These are phyloP conservation scores for Cyprinodon variegatus DNA, from an alignment of 2,113 vertebrate species.

Conservation along the genomic window DNA sequence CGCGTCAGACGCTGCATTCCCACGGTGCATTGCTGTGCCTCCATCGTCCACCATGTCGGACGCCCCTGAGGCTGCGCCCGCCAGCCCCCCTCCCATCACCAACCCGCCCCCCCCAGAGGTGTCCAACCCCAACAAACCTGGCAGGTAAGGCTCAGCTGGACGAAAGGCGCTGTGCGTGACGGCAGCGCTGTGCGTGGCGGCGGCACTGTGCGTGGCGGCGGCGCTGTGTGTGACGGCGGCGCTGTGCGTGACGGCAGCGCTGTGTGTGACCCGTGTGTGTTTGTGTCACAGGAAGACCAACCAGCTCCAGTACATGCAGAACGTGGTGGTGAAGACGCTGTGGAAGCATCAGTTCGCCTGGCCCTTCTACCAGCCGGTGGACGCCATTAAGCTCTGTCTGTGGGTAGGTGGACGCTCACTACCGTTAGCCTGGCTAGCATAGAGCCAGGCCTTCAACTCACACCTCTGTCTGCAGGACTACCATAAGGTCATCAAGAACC, in stretches of 20 bases:
- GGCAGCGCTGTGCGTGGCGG: no score
- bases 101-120: slow-evolving; percentile 91
- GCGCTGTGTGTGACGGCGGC: background rate
- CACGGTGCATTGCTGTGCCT: slow-evolving; percentile 58
- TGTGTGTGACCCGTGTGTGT: background rate
- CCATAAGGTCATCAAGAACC: slow-evolving; percentile 98
- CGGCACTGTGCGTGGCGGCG: background rate
- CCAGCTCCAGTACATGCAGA: slow-evolving; percentile 99
- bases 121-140: slow-evolving; percentile 90
- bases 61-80: slow-evolving; percentile 80
- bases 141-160: slow-evolving; percentile 62
- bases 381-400: slow-evolving; percentile 93
- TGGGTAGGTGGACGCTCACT: slow-evolving; percentile 77
- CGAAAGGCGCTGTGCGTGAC: no score
- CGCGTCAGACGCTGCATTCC: slow-evolving; percentile 53
- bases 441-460: background rate
- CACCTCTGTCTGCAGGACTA: slow-evolving; percentile 82
- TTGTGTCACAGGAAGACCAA: slow-evolving; percentile 88
- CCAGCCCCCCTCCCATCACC: slow-evolving; percentile 84
- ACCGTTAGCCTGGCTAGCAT: background rate
- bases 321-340: slow-evolving; percentile 98
- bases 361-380: slow-evolving; percentile 98
- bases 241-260: background rate
- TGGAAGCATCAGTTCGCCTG: slow-evolving; percentile 99
- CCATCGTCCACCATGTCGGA: slow-evolving; percentile 84